These are phyloP conservation scores for Dipus sagitta DNA, from an alignment of 2,797 vertebrate genomes.

Conservation along the genomic window DNA sequence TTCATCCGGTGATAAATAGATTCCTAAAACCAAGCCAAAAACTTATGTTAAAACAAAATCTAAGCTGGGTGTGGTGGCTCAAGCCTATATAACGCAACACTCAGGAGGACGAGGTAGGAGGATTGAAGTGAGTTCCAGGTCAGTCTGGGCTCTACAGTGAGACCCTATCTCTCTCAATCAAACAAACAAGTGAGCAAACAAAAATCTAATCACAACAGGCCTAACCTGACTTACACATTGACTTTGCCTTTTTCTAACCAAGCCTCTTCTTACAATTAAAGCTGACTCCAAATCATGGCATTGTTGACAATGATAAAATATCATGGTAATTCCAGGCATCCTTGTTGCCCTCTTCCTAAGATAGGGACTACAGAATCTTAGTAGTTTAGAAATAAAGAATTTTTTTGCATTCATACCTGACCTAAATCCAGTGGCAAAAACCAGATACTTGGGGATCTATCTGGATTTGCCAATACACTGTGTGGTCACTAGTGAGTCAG, in stretches of 20 bases:
- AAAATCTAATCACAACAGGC: neutral
- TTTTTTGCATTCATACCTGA: neutral
- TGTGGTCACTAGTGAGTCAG: neutral
- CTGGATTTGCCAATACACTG: neutral
- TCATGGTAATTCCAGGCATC: neutral
- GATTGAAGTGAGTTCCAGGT: no score
- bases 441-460: neutral
- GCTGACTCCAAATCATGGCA: neutral
- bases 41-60: conserved; percentile 48
- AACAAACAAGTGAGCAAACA: neutral
- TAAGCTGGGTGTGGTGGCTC: neutral
- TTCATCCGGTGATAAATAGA: conserved; percentile 94
- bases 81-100: no score
- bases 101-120: no score
- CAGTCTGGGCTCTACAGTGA: no score
- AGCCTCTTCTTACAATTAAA: neutral
- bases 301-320: neutral
- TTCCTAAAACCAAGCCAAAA: conserved; percentile 86
- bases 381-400: conserved; percentile 40
- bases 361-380: neutral
- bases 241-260: conserved; percentile 1
- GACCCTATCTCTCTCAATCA: no score
- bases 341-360: neutral
- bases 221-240: neutral
- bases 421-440: neutral